A percentile compares a stretch with the other conserved stretches of the same genome.
These are phyloP conservation scores for Tonatia bakeri DNA, from an alignment of 2,113 vertebrate species.

Conservation along the genomic window DNA sequence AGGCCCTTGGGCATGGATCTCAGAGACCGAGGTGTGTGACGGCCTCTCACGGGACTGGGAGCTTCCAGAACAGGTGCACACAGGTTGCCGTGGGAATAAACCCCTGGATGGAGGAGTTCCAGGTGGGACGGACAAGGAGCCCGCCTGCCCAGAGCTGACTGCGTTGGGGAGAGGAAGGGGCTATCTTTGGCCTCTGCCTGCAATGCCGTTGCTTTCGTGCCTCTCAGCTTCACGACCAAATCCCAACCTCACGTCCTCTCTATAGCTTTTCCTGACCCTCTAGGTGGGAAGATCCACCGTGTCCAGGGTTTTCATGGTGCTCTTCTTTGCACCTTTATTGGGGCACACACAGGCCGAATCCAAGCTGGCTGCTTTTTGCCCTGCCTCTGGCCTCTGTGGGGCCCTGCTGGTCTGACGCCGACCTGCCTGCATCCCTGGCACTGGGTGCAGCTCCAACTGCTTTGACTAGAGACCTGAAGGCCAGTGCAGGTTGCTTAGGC, in stretches of 20 bases:
- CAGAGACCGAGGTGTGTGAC: neutral
- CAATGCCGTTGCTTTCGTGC: neutral
- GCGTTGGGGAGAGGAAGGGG: neutral
- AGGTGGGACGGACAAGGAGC: neutral
- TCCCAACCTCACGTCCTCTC: neutral
- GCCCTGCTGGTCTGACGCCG: neutral
- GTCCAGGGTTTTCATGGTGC: neutral
- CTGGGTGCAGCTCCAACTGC: neutral
- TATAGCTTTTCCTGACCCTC: neutral
- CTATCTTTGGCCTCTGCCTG: neutral
- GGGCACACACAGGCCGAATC: neutral
- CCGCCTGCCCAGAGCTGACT: neutral
- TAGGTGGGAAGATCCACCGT: neutral
- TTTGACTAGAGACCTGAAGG: neutral
- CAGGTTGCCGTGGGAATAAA: neutral
- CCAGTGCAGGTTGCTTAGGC: neutral
- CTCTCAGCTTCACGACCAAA: neutral
- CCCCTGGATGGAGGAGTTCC: neutral
- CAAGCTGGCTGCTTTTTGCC: neutral
- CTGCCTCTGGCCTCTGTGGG: neutral
- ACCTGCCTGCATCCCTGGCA: neutral
- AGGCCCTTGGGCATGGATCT: neutral
- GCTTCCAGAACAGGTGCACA: neutral
- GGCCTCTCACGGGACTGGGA: neutral
- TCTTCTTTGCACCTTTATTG: neutral